Percentiles rank a stretch among this genome's conserved stretches.
Evolutionary conservation across 1,140 invertebrate genomes (phyloP).

Genomic region (Cyclina sinensis): DNA sequence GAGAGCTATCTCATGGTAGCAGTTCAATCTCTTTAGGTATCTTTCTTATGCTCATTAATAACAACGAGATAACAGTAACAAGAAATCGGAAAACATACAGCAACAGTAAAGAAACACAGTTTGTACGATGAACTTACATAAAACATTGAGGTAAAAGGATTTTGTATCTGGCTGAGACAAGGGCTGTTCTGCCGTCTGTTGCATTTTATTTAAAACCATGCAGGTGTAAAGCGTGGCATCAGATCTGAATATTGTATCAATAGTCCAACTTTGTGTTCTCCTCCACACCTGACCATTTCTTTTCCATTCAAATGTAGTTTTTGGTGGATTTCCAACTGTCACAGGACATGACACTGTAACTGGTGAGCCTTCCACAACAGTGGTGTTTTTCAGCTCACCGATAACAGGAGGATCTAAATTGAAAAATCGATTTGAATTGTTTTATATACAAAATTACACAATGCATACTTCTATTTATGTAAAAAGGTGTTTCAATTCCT

Average conservation of each 20-base stretch:
- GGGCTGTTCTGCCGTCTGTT: background rate
- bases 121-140: background rate
- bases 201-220: background rate
- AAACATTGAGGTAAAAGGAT: background rate
- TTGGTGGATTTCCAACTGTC: background rate
- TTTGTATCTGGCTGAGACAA: background rate
- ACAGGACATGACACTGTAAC: background rate
- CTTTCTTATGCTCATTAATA: too few relatives aligned
- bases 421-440: too few relatives aligned
- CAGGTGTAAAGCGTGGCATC: background rate
- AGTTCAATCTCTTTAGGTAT: too few relatives aligned
- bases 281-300: background rate
- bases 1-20: too few relatives aligned
- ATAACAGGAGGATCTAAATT: background rate
- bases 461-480: too few relatives aligned
- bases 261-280: background rate
- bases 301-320: background rate
- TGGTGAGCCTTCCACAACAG: background rate
- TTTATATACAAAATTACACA: too few relatives aligned
- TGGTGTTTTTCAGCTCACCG: background rate
- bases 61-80: too few relatives aligned
- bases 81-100: too few relatives aligned
- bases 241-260: background rate
- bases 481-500: too few relatives aligned
- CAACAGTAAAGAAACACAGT: too few relatives aligned